Evolutionary conservation across 1,140 invertebrate genomes (phyloP).

Genomic region (Phocides pigmalion): DNA sequence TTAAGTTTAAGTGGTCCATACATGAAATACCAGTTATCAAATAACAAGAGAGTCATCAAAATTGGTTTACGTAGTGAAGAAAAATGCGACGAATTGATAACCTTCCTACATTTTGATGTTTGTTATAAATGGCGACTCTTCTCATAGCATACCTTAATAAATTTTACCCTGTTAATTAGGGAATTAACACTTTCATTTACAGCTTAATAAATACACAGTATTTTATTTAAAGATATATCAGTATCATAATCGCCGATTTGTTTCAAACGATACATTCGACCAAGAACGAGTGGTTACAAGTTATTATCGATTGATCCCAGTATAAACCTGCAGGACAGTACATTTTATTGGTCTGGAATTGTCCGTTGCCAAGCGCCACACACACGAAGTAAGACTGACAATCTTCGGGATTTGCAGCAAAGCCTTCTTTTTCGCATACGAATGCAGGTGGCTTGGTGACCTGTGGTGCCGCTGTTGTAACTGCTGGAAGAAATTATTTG

Average conservation of each 20-base stretch:
- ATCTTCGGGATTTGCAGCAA: slow-evolving; percentile 1
- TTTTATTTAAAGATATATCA: too few relatives aligned
- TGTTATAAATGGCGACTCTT: too few relatives aligned
- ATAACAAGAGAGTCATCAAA: too few relatives aligned
- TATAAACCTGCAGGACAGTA: neutral
- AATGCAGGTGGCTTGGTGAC: neutral
- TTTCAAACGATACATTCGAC: neutral
- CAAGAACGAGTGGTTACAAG: neutral
- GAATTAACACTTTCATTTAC: too few relatives aligned
- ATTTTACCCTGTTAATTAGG: too few relatives aligned
- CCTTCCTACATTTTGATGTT: too few relatives aligned
- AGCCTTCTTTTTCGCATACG: slow-evolving; percentile 26
- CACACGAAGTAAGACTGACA: slow-evolving; percentile 3
- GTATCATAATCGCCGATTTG: too few relatives aligned
- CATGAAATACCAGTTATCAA: too few relatives aligned
- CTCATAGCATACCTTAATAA: too few relatives aligned
- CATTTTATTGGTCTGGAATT: neutral
- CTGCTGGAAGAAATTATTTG: neutral
- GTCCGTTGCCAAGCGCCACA: neutral
- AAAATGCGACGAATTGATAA: too few relatives aligned
- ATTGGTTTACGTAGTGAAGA: too few relatives aligned
- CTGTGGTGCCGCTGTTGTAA: neutral
- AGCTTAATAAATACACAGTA: neutral
- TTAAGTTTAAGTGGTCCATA: too few relatives aligned
- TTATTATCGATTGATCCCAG: neutral